Conservation (phyloP, 2,113 vertebrate genomes). For the Gopherus evgoodei region DNA sequence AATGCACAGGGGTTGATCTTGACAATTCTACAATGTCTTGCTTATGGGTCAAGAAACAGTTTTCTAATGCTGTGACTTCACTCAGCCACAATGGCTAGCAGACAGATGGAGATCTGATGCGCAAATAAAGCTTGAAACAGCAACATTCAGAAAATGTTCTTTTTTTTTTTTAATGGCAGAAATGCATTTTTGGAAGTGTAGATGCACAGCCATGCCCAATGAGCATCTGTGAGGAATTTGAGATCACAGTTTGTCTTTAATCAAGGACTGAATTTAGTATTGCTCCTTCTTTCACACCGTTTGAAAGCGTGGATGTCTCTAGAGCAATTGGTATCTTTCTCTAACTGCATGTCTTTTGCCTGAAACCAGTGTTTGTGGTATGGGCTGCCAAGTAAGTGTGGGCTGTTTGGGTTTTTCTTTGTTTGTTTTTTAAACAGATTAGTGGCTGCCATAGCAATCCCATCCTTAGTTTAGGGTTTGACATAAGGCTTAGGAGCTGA, state of each 20-base stretch:
- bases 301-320: not conserved
- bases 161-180: not conserved
- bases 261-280: not conserved
- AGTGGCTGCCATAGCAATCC: constrained; percentile 33
- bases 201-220: rapidly evolving
- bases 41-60: not conserved
- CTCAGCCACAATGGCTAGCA: not conserved
- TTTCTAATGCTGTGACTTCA: not conserved
- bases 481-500: constrained; percentile 32
- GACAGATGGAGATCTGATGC: not conserved
- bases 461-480: constrained; percentile 29
- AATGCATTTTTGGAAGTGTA: not conserved
- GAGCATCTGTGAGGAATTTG: not conserved
- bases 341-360: not conserved
- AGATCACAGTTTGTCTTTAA: not conserved
- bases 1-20: not conserved
- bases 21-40: not conserved
- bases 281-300: not conserved
- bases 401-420: no score
- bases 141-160: not conserved
- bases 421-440: not conserved
- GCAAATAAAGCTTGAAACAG: not conserved
- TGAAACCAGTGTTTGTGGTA: not conserved
- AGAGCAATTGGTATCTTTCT: not conserved
- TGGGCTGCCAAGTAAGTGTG: not conserved